Evolutionary conservation across 1,140 invertebrate species (phyloP), one percentile per base, ranked within the genome.

Genomic region (Maniola jurtina): DNA sequence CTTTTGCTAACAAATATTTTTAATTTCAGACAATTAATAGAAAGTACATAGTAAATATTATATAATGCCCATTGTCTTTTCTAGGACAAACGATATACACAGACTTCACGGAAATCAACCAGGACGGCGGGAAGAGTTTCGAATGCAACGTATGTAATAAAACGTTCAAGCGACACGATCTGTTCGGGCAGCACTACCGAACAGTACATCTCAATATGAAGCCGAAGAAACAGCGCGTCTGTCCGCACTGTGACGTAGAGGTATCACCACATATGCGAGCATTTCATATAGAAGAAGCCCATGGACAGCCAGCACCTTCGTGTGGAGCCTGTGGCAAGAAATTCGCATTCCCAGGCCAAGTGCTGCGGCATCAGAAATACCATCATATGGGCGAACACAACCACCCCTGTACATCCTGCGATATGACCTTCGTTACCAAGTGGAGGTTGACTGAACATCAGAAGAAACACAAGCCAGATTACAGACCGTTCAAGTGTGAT

Each of bases 401-500:
- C 33, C 15, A 76, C 80, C 16, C 45, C 64, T 92, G 91, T 48
- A 68, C 80, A 0, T 47, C 82, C 5, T 92, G 91, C 61, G 63
- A 73, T 6, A 76, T 77, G 59, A 76, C 76, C 3, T 91, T 89
- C 65, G 68, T 68, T 13, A 61, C 71, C 16, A 42, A 54, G 1
- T 89, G 83, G 6, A 80, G 83, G 55, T 81, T 92, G 40, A 86
- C 81, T 8, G 75, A 83, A 13, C 92, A 92, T 55, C 64, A 86
- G 3, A 90, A 90, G 61, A 92, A 92, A 36, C 93, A 94, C 76
- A 80, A 9, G 62, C 77, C 80, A n/a, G 83, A 84, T 10, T 6
- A 15, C 45, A 87, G 83, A 33, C 54, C 54, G 25, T 55, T 55
- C 9, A 35, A 2, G 4, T 55, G 54, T 9, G 54, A n/a, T 6